Percentiles rank a stretch among this genome's conserved stretches.
Evolutionary conservation across 1,140 invertebrate species (phyloP).

Genomic region (Nasonia giraulti): DNA sequence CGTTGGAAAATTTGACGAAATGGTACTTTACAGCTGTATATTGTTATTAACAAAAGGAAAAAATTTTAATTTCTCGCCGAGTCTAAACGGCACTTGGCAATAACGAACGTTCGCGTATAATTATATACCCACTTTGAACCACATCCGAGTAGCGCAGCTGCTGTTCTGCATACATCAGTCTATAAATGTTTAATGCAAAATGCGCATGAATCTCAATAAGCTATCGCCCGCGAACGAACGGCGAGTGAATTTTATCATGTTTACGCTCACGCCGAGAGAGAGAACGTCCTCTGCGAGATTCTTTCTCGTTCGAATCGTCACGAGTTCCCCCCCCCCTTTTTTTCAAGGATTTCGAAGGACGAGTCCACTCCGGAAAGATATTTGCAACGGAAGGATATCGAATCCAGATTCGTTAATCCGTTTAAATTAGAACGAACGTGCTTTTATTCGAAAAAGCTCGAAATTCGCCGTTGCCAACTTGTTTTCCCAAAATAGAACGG

Average conservation of each 20-base stretch:
- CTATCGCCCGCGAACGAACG: conserved; percentile 12
- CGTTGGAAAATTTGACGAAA: no score
- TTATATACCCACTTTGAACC: neutral
- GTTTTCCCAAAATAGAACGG: neutral
- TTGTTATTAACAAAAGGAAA: neutral
- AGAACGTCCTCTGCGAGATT: conserved; percentile 7
- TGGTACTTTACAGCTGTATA: no score
- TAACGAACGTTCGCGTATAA: neutral
- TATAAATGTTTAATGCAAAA: conserved; percentile 37
- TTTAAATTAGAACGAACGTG: neutral
- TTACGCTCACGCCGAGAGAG: neutral
- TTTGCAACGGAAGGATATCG: neutral
- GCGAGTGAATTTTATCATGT: conserved; percentile 30
- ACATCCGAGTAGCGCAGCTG: neutral
- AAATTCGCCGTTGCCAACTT: neutral
- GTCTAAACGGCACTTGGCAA: no score
- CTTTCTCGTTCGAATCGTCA: neutral
- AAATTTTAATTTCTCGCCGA: neutral
- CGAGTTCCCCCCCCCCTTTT: neutral
- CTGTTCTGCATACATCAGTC: neutral
- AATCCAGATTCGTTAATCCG: neutral
- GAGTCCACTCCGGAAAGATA: no score
- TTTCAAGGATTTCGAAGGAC: neutral
- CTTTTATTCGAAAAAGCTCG: neutral
- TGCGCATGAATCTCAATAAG: conserved; percentile 9